A percentile compares a stretch with the other conserved stretches of the same genome.
These are phyloP conservation scores for Erpornis zantholeuca DNA, from an alignment of 2,113 vertebrate genomes.

Conservation along the genomic window DNA sequence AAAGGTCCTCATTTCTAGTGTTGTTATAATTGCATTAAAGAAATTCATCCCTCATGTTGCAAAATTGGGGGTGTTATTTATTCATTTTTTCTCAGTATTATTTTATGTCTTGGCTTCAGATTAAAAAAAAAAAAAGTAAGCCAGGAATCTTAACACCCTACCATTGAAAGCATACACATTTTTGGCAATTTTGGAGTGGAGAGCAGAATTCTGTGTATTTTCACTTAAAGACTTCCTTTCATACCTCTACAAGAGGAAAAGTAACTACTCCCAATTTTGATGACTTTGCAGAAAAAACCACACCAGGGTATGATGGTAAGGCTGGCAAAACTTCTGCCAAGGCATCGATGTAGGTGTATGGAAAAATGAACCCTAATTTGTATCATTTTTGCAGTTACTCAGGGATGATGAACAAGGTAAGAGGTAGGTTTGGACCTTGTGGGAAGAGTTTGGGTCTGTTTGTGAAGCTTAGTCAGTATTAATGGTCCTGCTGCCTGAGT, in stretches of 20 bases:
- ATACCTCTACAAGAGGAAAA: neutral
- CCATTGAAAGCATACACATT: fast-evolving
- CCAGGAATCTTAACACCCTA: neutral
- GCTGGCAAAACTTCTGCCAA: neutral
- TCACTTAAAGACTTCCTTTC: neutral
- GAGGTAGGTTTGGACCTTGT: neutral
- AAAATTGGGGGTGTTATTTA: neutral
- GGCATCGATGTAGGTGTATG: neutral
- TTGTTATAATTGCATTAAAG: neutral
- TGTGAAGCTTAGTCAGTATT: neutral
- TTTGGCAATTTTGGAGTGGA: neutral
- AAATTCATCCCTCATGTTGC: neutral
- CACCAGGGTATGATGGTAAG: neutral
- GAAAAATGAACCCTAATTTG: neutral
- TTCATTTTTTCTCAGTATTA: neutral
- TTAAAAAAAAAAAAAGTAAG: neutral
- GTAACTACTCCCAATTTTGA: neutral
- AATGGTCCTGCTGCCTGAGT: neutral
- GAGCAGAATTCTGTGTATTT: neutral
- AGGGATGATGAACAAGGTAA: neutral
- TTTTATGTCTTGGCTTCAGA: neutral
- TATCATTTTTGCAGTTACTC: neutral
- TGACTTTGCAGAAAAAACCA: neutral
- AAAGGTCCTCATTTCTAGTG: neutral
- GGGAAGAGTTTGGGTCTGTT: neutral